A percentile compares a stretch with the other conserved stretches of the same genome.
phyloP scores from a whole-genome alignment of 2,888 invertebrate species.

The Drosophila setosimentum region DNA sequence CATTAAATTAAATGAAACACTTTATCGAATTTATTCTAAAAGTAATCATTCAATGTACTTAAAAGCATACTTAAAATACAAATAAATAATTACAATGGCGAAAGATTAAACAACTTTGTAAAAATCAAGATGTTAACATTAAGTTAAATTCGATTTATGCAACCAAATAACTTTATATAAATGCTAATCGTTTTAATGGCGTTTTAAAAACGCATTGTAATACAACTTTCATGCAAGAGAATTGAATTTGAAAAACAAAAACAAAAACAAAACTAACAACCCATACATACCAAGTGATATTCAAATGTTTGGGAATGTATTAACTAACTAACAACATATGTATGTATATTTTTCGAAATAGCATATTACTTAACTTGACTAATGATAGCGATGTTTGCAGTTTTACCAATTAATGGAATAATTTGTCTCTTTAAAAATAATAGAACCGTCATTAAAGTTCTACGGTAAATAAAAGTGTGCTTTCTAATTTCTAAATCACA shows the following conservation, averaged over 20 bases:
- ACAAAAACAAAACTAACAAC: slow-evolving; percentile 38
- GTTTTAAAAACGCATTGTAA: slow-evolving; percentile 71
- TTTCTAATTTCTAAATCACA: slow-evolving; percentile 12
- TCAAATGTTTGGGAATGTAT: slow-evolving; percentile 66
- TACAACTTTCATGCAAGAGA: slow-evolving; percentile 73
- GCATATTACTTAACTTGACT: slow-evolving; percentile 46
- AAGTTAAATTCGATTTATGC: slow-evolving; percentile 37
- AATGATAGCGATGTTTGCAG: slow-evolving; percentile 36
- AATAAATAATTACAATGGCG: slow-evolving; percentile 1
- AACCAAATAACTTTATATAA: slow-evolving; percentile 44
- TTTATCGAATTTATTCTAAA: slow-evolving; percentile 67
- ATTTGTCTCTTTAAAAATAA: not conserved
- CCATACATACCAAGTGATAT: slow-evolving; percentile 70
- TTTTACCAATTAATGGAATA: slow-evolving; percentile 23
- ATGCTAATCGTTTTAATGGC: slow-evolving; percentile 48
- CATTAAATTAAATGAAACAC: slow-evolving; percentile 44
- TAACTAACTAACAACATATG: slow-evolving; percentile 40
- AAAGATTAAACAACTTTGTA: slow-evolving; percentile 22
- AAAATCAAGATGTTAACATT: slow-evolving; percentile 38
- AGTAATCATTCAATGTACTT: slow-evolving; percentile 45
- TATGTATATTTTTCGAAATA: slow-evolving; percentile 62
- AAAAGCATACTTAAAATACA: slow-evolving; percentile 20
- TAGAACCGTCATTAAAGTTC: slow-evolving; percentile 11
- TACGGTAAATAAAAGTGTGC: slow-evolving; percentile 12
- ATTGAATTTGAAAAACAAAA: slow-evolving; percentile 69